Evolutionary conservation across 2,113 vertebrate species (phyloP), one percentile per base, ranked within the genome.

Genomic region (Neodon shergylaensis): DNA sequence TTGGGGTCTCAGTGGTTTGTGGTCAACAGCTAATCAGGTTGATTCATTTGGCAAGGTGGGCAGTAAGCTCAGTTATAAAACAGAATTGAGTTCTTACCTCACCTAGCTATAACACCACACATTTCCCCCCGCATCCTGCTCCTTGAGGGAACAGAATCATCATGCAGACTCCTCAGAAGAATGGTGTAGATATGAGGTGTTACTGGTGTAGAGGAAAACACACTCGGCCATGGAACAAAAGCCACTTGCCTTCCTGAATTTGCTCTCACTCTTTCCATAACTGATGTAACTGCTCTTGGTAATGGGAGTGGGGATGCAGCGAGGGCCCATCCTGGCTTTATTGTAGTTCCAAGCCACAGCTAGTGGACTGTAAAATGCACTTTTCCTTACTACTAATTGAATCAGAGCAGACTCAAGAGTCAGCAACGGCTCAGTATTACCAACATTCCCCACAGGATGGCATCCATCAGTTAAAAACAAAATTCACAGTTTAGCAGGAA

Each of bases 11-110:
- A 96, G 98, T 94, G 89, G 95, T 96, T 96, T 65, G 83, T 92
- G 92, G 95, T 97, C 83, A 98, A 98, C 98, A 98, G 98, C 98
- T 98, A 85, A 98, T 99, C 98, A 97, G 97, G 28, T 68, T 98
- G 98, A 98, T 98, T 98, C 98, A 98, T 98, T 97, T 49, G 97
- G 61, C 0, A 0, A 96, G 92, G 95, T 58, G 44, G 94, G 68
- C 98, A 90, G 76, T 83, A 88, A 95, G 97, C 97, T 94, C 79
- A 6, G 93, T 86, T 0, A 42, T 42, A 74, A 89, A 92, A 79
- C 93, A 92, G 87, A 92, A 96, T 42, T 92, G 96, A 98, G 89
- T 95, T 98, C 95, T 92, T 86, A 92, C 63, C 86, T 96, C 95
- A 33, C 73, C 47, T 54, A 96, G 61, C 76, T 95, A 7, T 6